These are phyloP conservation scores for Cephus sareptanus DNA, from an alignment of 2,888 invertebrate species.

Conservation along the genomic window DNA sequence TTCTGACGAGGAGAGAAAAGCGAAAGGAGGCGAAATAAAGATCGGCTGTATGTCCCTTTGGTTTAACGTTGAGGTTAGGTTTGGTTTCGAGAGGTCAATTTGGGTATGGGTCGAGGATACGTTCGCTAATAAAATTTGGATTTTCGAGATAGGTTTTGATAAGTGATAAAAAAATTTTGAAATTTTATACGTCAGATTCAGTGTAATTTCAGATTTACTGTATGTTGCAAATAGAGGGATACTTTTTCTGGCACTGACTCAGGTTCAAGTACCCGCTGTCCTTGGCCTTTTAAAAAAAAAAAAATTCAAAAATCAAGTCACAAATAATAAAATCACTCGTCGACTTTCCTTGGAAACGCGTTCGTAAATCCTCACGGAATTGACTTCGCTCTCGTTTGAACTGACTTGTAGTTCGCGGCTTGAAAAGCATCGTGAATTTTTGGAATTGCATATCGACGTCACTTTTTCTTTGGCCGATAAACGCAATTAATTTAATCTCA, in stretches of 20 bases:
- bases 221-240: background rate
- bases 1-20: background rate
- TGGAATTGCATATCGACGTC: background rate
- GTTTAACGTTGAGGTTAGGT: background rate
- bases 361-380: background rate
- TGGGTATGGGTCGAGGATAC: too few relatives aligned
- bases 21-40: background rate
- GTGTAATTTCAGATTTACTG: background rate
- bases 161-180: too few relatives aligned
- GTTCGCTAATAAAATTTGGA: background rate
- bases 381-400: too few relatives aligned
- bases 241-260: background rate
- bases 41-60: background rate
- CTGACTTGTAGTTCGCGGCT: too few relatives aligned
- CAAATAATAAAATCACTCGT: too few relatives aligned
- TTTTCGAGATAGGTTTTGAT: background rate
- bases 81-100: background rate
- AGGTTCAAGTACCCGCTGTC: background rate
- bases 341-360: background rate
- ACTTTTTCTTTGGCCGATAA: background rate
- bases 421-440: background rate
- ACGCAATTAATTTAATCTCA: background rate
- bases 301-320: too few relatives aligned
- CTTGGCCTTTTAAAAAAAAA: too few relatives aligned
- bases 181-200: background rate